Evolutionary conservation across 2,888 invertebrate genomes (phyloP).

Genomic region (Bellardia pandia): DNA sequence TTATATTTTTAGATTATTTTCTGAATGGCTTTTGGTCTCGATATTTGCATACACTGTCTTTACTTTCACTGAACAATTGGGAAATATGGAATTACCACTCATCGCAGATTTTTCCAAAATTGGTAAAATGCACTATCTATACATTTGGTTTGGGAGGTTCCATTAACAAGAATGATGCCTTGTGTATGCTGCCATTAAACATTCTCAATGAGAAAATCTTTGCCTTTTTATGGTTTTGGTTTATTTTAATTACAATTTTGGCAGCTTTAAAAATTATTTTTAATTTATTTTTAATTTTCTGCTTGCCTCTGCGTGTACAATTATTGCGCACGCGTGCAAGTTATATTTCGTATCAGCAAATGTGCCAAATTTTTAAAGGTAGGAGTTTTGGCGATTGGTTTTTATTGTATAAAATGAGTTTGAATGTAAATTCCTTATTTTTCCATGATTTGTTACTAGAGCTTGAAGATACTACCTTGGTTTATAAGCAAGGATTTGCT

Average conservation of each 20-base stretch:
- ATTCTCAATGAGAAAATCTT: slow-evolving; percentile 92
- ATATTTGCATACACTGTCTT: slow-evolving; percentile 78
- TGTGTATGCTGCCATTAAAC: slow-evolving; percentile 90
- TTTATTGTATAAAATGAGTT: slow-evolving; percentile 89
- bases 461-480: slow-evolving; percentile 77
- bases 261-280: slow-evolving; percentile 88
- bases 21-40: slow-evolving; percentile 81
- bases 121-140: slow-evolving; percentile 94
- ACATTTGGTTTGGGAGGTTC: slow-evolving; percentile 94
- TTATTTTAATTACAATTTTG: slow-evolving; percentile 87
- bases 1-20: slow-evolving; percentile 79
- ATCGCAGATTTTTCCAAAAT: slow-evolving; percentile 85
- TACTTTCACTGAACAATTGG: slow-evolving; percentile 80
- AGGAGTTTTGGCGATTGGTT: slow-evolving; percentile 90
- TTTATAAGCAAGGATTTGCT: not conserved
- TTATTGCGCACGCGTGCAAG: slow-evolving; percentile 77
- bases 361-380: slow-evolving; percentile 74
- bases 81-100: slow-evolving; percentile 79
- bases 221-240: slow-evolving; percentile 90
- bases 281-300: slow-evolving; percentile 86
- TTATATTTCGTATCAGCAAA: slow-evolving; percentile 76
- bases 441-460: slow-evolving; percentile 87
- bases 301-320: slow-evolving; percentile 76
- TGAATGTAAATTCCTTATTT: slow-evolving; percentile 89
- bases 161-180: slow-evolving; percentile 90